Percentiles rank a stretch among this genome's conserved stretches.
Conservation (phyloP, 2,797 vertebrate species). For the Hipposideros larvatus region DNA sequence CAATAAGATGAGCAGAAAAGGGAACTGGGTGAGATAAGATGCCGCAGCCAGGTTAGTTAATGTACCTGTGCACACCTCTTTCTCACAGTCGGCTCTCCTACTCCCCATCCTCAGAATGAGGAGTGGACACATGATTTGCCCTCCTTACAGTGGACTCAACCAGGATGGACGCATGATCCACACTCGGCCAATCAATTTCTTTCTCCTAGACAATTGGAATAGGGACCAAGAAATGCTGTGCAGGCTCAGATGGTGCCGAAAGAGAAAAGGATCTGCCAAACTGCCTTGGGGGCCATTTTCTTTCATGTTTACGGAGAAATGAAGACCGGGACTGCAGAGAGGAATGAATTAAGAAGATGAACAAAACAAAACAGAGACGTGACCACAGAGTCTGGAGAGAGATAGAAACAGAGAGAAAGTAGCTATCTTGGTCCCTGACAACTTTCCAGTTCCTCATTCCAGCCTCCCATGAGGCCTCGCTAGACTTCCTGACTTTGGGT, state of each 20-base stretch:
- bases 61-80: neutral
- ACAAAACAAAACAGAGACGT: slow-evolving; percentile 22
- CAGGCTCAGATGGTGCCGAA: neutral
- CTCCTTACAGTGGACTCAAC: neutral
- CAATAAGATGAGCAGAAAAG: neutral
- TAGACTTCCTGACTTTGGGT: slow-evolving; percentile 78
- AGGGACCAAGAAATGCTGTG: neutral
- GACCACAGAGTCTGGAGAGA: slow-evolving; percentile 32
- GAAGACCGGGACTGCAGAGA: neutral
- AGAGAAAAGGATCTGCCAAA: neutral
- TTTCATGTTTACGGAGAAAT: neutral
- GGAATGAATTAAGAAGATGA: slow-evolving; percentile 28
- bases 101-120: neutral
- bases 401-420: slow-evolving; percentile 22
- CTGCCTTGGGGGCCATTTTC: neutral
- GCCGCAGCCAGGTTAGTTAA: neutral
- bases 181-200: neutral
- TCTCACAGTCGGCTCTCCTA: neutral
- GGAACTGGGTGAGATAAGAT: neutral
- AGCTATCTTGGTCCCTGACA: slow-evolving; percentile 71
- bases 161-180: neutral
- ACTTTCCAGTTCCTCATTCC: slow-evolving; percentile 67
- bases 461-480: slow-evolving; percentile 59
- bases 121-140: neutral
- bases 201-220: neutral